phyloP scores from a whole-genome alignment of 2,113 vertebrate genomes.

The Okapia johnstoni region DNA sequence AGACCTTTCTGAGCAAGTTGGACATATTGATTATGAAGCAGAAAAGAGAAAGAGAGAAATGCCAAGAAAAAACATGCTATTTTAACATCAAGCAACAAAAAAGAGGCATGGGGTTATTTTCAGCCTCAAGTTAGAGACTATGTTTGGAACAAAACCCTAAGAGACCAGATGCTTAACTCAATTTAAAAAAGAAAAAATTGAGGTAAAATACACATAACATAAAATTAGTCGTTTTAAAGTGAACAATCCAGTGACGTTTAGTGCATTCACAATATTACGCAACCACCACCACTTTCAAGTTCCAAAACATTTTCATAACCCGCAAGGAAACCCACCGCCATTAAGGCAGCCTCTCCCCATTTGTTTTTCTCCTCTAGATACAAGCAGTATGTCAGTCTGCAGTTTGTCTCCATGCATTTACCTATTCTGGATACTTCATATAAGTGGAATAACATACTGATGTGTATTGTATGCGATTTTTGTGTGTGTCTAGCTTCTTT shows the following conservation, averaged over 20 bases:
- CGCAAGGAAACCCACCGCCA: neutral
- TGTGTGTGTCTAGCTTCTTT: neutral
- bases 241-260: neutral
- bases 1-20: neutral
- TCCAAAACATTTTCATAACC: neutral
- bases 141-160: neutral
- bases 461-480: neutral
- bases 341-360: neutral
- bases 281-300: neutral
- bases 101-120: neutral
- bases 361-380: too few relatives aligned
- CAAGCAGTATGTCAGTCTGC: neutral
- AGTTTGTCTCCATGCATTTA: neutral
- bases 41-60: slow-evolving; percentile 7
- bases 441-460: neutral
- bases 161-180: neutral
- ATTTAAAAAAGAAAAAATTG: neutral
- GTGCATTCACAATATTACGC: neutral
- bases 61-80: slow-evolving; percentile 23
- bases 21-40: neutral
- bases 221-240: slow-evolving; percentile 9
- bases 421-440: neutral
- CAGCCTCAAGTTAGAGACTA: neutral
- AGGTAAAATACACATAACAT: neutral
- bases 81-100: slow-evolving; percentile 24